Conservation (phyloP, 2,888 invertebrate genomes). For the Luffia ferchaultella region DNA sequence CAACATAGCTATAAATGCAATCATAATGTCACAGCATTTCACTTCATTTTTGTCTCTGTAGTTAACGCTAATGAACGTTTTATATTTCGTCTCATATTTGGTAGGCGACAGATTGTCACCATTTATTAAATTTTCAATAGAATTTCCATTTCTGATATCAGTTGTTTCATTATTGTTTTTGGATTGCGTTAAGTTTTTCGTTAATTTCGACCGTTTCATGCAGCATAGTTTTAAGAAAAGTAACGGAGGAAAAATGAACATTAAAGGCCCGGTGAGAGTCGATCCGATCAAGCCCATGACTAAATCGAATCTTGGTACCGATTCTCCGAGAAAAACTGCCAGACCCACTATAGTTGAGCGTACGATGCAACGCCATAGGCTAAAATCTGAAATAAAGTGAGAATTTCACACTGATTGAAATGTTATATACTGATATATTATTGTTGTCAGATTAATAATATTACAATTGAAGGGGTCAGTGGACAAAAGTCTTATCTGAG, state of each 20-base stretch:
- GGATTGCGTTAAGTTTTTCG: conserved; percentile 4
- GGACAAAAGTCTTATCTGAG: too few species aligned
- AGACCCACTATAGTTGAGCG: conserved; percentile 74
- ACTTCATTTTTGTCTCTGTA: conserved; percentile 15
- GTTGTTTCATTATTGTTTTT: conserved; percentile 5
- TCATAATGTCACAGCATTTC: conserved; percentile 51
- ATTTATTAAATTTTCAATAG: conserved; percentile 15
- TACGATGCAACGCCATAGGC: conserved; percentile 73
- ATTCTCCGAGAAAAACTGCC: conserved; percentile 80
- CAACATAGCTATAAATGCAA: conserved; percentile 66
- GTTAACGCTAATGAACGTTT: not conserved
- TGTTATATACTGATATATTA: too few species aligned
- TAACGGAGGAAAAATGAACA: conserved; percentile 85
- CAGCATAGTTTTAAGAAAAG: conserved; percentile 76
- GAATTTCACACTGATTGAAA: too few species aligned
- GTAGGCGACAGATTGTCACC: conserved; percentile 12
- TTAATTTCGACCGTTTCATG: conserved; percentile 29
- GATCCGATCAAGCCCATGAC: conserved; percentile 89
- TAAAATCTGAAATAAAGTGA: conserved; percentile 70
- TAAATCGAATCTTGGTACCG: conserved; percentile 85
- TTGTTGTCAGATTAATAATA: too few species aligned
- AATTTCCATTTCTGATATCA: conserved; percentile 14
- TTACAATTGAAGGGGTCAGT: too few species aligned
- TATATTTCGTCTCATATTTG: conserved; percentile 13
- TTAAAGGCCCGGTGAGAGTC: conserved; percentile 81